Evolutionary conservation across 2,888 invertebrate species (phyloP).

Genomic region (Clitarchus hookeri): DNA sequence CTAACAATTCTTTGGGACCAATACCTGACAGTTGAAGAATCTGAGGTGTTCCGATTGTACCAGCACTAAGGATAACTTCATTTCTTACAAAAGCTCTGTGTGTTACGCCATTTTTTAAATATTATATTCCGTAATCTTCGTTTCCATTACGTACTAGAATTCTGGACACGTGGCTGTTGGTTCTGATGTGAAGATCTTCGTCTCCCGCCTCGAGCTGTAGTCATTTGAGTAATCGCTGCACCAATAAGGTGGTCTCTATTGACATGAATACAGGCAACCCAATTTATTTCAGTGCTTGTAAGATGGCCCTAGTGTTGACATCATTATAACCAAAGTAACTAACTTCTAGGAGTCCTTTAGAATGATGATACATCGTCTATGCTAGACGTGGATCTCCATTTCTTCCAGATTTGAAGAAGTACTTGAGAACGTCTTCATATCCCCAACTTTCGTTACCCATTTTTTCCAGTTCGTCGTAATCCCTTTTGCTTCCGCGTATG

Average conservation of each 20-base stretch:
- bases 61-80: constrained; percentile 32
- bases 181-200: constrained; percentile 47
- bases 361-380: too few relatives aligned
- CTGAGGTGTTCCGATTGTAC: constrained; percentile 53
- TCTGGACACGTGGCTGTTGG: constrained; percentile 59
- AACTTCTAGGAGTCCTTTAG: constrained; percentile 52
- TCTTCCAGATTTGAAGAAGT: too few relatives aligned
- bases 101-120: constrained; percentile 71
- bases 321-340: constrained; percentile 54
- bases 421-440: too few relatives aligned
- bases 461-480: too few relatives aligned
- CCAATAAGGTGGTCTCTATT: constrained; percentile 52
- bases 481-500: too few relatives aligned
- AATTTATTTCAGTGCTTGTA: constrained; percentile 52
- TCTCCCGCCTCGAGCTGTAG: constrained; percentile 46
- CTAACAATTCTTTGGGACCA: constrained; percentile 72
- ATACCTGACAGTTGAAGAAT: constrained; percentile 91
- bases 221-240: constrained; percentile 41
- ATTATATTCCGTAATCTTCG: constrained; percentile 81
- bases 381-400: too few relatives aligned
- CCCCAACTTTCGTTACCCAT: too few relatives aligned
- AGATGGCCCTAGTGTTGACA: constrained; percentile 50
- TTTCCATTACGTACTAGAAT: constrained; percentile 58
- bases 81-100: constrained; percentile 60
- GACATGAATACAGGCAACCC: constrained; percentile 49